Evolutionary conservation across 2,888 invertebrate species (phyloP).

Genomic region (Agrotis segetum): DNA sequence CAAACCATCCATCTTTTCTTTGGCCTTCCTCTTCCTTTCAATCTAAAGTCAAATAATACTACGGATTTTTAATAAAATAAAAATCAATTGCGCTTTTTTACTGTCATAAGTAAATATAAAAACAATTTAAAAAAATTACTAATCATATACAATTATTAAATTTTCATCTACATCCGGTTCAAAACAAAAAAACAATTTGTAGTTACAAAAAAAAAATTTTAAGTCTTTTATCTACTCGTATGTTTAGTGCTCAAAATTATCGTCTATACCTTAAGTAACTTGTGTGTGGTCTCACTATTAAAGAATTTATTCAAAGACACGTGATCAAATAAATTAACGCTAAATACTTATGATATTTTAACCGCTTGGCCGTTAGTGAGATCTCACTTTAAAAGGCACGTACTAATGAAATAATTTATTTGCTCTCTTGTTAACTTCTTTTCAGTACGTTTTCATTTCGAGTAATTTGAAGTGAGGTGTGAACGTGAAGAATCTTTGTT

Average conservation of each 20-base stretch:
- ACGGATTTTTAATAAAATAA: too few species aligned
- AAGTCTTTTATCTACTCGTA: too few species aligned
- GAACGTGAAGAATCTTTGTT: not conserved
- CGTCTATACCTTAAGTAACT: conserved; percentile 37
- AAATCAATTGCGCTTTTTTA: too few species aligned
- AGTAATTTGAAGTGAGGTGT: not conserved
- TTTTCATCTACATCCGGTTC: conserved; percentile 17
- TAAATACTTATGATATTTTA: conserved; percentile 41
- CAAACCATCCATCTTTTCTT: too few species aligned
- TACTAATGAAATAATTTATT: conserved; percentile 11
- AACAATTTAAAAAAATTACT: not conserved
- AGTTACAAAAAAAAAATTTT: not conserved
- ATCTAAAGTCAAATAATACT: too few species aligned
- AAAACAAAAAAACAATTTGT: not conserved
- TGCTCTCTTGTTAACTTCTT: not conserved
- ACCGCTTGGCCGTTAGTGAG: conserved; percentile 21
- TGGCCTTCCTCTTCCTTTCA: too few species aligned
- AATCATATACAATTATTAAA: conserved; percentile 25
- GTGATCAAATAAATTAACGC: conserved; percentile 37
- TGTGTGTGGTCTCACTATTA: conserved; percentile 48
- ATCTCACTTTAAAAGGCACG: conserved; percentile 28
- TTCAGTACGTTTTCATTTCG: not conserved
- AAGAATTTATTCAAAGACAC: conserved; percentile 30
- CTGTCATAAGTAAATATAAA: too few species aligned
- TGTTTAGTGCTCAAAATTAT: conserved; percentile 17